Conservation (phyloP, 2,113 vertebrate genomes). For the Psilopogon haemacephalus region DNA sequence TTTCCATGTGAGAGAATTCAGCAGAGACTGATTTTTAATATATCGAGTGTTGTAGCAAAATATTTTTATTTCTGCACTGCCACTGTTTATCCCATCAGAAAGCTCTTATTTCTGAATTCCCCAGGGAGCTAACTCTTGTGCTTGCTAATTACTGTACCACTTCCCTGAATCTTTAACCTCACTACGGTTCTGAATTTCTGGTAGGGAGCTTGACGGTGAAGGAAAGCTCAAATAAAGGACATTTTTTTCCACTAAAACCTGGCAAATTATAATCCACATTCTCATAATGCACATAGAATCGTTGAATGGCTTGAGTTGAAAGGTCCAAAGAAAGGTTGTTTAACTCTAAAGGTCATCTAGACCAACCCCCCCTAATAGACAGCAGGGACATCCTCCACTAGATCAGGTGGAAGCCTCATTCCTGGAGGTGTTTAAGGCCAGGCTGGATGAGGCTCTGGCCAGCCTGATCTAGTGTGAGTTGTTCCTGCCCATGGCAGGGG, state of each 20-base stretch:
- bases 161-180: constrained; percentile 54
- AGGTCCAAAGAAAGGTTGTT: too few relatives aligned
- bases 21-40: constrained; percentile 42
- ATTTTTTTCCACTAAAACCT: constrained; percentile 6
- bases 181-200: constrained; percentile 24
- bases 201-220: constrained; percentile 15
- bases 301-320: too few relatives aligned
- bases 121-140: constrained; percentile 36
- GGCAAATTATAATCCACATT: neutral
- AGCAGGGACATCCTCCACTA: too few relatives aligned
- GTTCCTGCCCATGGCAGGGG: too few relatives aligned
- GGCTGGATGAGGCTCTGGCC: too few relatives aligned
- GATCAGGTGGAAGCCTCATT: too few relatives aligned
- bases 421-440: too few relatives aligned
- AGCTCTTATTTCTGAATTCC: constrained; percentile 54
- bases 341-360: too few relatives aligned
- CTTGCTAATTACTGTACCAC: constrained; percentile 53
- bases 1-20: constrained; percentile 44
- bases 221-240: neutral
- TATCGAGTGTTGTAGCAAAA: constrained; percentile 41
- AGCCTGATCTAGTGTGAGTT: too few relatives aligned
- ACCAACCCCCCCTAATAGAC: too few relatives aligned
- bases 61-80: constrained; percentile 42
- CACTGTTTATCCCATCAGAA: constrained; percentile 49
- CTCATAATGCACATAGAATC: neutral